Percentiles rank a stretch among this genome's conserved stretches.
phyloP scores from a whole-genome alignment of 2,113 vertebrate genomes.

The Chionodraco myersi region DNA sequence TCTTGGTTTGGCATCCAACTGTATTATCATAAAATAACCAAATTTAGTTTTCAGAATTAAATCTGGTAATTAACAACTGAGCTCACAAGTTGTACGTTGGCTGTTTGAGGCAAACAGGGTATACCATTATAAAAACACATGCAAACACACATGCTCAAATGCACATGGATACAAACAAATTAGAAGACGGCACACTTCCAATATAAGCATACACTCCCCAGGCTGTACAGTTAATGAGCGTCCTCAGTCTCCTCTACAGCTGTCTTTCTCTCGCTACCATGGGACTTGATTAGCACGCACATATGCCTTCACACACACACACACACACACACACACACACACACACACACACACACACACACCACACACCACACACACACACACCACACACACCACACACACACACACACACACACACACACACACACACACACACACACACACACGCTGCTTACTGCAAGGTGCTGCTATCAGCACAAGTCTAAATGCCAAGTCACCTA shows the following conservation, averaged over 20 bases:
- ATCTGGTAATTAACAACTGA: not conserved
- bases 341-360: slow-evolving; percentile 39
- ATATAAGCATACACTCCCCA: slow-evolving; percentile 14
- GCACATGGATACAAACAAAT: not conserved
- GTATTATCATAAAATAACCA: not conserved
- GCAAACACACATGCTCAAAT: not conserved
- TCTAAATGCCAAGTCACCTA: slow-evolving; percentile 68
- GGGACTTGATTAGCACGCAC: slow-evolving; percentile 57
- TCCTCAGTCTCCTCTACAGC: slow-evolving; percentile 50
- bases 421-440: slow-evolving; percentile 33
- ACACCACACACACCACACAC: too few relatives aligned
- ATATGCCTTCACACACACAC: slow-evolving; percentile 18
- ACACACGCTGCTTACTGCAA: slow-evolving; percentile 23
- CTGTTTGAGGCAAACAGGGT: not conserved
- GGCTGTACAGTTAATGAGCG: slow-evolving; percentile 26
- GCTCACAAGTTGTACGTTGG: not conserved
- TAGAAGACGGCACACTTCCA: not conserved
- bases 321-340: slow-evolving; percentile 32
- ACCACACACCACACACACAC: slow-evolving; percentile 29
- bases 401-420: slow-evolving; percentile 31
- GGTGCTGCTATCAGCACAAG: slow-evolving; percentile 52
- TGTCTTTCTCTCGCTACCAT: slow-evolving; percentile 20
- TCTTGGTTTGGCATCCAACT: not conserved
- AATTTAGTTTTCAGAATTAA: not conserved
- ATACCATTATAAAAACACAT: not conserved